Conservation (phyloP, 2,113 vertebrate genomes). For the Microcebus lehilahytsara region DNA sequence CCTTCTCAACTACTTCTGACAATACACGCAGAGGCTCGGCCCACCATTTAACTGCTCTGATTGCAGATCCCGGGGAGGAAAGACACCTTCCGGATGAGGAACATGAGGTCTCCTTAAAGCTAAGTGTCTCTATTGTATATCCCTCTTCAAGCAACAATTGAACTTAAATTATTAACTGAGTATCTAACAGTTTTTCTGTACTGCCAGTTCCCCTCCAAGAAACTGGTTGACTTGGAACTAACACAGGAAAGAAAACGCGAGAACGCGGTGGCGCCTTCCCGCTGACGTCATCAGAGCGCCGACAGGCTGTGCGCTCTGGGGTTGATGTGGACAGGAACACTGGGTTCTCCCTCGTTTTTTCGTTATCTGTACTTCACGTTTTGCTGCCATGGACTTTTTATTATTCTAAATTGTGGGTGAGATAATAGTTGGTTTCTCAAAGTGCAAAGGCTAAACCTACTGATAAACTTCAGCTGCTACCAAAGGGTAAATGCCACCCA, state of each 20-base stretch:
- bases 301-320: neutral
- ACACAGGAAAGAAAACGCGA: neutral
- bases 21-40: fast-evolving
- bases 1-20: neutral
- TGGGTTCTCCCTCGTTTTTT: constrained; percentile 52
- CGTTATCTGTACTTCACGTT: constrained; percentile 68
- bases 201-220: neutral
- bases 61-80: neutral
- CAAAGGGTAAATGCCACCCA: constrained; percentile 36
- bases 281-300: neutral
- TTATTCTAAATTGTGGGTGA: constrained; percentile 72
- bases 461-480: constrained; percentile 76
- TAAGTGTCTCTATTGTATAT: neutral
- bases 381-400: constrained; percentile 47
- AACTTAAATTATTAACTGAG: neutral
- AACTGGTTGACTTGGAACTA: neutral
- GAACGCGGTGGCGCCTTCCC: neutral
- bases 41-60: neutral
- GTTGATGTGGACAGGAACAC: neutral
- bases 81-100: neutral
- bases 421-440: constrained; percentile 71
- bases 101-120: neutral
- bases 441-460: constrained; percentile 81
- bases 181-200: neutral
- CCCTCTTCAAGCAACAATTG: neutral